These are phyloP conservation scores for Solenopsis fugax DNA, from an alignment of 1,140 invertebrate genomes.

Conservation along the genomic window DNA sequence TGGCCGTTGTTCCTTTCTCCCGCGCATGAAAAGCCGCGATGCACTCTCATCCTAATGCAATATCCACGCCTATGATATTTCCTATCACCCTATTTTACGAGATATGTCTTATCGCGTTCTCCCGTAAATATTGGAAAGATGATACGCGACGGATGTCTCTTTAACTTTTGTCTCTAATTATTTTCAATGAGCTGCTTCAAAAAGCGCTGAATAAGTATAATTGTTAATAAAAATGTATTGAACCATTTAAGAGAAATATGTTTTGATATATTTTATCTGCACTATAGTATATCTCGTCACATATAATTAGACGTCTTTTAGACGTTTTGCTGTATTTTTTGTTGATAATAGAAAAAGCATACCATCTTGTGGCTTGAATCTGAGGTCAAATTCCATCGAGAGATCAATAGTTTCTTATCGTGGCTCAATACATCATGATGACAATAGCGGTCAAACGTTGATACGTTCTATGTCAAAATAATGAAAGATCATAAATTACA, in stretches of 20 bases:
- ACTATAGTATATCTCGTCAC: neutral
- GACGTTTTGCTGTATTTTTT: neutral
- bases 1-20: conserved; percentile 16
- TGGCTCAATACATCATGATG: conserved; percentile 24
- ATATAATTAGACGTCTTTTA: neutral
- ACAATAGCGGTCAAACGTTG: neutral
- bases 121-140: neutral
- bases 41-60: neutral
- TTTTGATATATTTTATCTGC: neutral
- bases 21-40: neutral
- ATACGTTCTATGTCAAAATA: conserved; percentile 12
- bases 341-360: neutral
- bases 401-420: conserved; percentile 11
- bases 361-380: neutral
- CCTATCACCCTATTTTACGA: conserved; percentile 16
- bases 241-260: neutral
- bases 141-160: neutral
- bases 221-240: neutral
- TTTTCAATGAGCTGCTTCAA: neutral
- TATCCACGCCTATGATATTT: conserved; percentile 10
- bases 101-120: neutral
- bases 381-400: conserved; percentile 17
- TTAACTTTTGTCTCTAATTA: neutral
- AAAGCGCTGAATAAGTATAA: neutral
- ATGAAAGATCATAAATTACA: conserved; percentile 22